Evolutionary conservation across 2,888 invertebrate species (phyloP).

Genomic region (Tetragonisca angustula): DNA sequence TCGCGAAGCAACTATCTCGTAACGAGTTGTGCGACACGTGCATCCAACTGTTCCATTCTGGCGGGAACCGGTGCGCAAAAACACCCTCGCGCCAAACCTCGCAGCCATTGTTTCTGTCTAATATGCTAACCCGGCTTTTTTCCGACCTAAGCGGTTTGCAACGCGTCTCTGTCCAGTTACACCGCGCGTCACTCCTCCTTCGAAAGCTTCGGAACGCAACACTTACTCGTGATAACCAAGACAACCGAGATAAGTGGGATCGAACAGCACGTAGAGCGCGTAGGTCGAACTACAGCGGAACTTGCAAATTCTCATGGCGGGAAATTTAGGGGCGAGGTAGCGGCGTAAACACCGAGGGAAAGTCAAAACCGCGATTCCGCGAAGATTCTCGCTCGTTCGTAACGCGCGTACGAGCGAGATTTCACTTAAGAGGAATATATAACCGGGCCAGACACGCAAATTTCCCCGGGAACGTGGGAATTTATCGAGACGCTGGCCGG

Average conservation of each 20-base stretch:
- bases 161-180: neutral
- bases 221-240: too few relatives aligned
- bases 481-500: conserved; percentile 23
- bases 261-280: too few relatives aligned
- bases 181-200: neutral
- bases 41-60: conserved; percentile 43
- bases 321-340: conserved; percentile 14
- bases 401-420: neutral
- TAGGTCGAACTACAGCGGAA: neutral
- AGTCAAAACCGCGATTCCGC: neutral
- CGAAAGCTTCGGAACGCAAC: too few relatives aligned
- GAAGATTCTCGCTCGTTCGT: neutral
- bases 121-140: conserved; percentile 38
- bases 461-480: conserved; percentile 29
- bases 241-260: too few relatives aligned
- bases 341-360: conserved; percentile 22
- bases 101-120: conserved; percentile 18
- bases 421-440: conserved; percentile 12
- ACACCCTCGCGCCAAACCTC: neutral
- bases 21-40: conserved; percentile 64
- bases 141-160: neutral
- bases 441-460: conserved; percentile 18
- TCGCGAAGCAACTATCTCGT: conserved; percentile 52
- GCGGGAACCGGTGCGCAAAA: conserved; percentile 30
- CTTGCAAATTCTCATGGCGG: too few relatives aligned